Base-by-base conservation (phyloP, 2,888 invertebrate species). In the Corbicula japonica region DNA sequence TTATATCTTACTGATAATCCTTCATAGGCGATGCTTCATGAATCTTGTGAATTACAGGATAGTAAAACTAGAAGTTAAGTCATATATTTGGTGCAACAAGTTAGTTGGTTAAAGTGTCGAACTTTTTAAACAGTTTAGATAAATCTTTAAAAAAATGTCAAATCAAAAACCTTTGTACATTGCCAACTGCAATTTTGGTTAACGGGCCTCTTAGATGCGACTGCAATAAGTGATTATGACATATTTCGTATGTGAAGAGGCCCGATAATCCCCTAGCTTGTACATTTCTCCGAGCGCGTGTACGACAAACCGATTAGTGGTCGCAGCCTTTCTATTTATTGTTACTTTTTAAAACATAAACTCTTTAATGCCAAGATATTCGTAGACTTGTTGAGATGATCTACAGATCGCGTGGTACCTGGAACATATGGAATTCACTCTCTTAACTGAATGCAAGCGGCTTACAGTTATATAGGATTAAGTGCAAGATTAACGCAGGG, bases 281-380 rank as follows among this genome's bases (percentile, higher is more conserved):
- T 65, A 46, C 76, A 76, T 60, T 72, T 76, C 72, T 46, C 75
- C 52, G 65, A 65, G 72, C 63, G 46, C 75, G 69, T 76, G 73
- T 73, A 72, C 65, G 73, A 78, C 82, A 76, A 60, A 75, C 68
- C 60, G 82, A 70, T 79, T 83, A 79, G 32, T 50, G 48, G 48
- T 41, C 50, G 35, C 58, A 70, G 71, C 78, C 74, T 60, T 75
- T 76, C 69, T 82, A 80, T 77, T 84, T 73, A 70, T 78, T 80
- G 86, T 83, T 84, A 83, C 84, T 83, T 86, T 86, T 84, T 86
- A 76, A 61, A 46, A 73, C 73, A 72, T 79, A 81, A 83, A 77
- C 83, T 83, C 74, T 68, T 72, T 77, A 75, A 85, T 80, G 72
- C 78, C 63, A n/a, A 44, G 68, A 74, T 74, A 66, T 71, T 63